phyloP scores from a whole-genome alignment of 2,888 invertebrate genomes.

The Mythimna impura region DNA sequence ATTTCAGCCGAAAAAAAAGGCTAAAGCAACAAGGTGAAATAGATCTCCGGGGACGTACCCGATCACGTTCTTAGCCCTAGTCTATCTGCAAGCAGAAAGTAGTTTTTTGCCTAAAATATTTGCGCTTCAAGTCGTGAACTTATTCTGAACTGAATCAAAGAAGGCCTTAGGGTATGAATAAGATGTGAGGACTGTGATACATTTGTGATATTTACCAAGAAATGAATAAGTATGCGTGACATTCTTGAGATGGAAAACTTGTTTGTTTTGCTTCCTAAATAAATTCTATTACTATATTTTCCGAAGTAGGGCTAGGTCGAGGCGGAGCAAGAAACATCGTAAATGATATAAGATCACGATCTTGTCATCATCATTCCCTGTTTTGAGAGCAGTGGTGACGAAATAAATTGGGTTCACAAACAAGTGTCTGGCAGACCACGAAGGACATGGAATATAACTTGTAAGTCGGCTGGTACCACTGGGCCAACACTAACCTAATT shows the following conservation, averaged over 20 bases:
- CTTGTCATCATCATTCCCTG: no score
- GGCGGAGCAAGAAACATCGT: no score
- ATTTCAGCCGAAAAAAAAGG: conserved; percentile 22
- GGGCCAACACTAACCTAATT: no score
- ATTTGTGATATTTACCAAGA: conserved; percentile 7
- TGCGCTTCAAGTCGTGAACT: conserved; percentile 20
- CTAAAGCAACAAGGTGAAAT: conserved; percentile 14
- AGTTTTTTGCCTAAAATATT: conserved; percentile 16
- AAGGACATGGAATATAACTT: no score
- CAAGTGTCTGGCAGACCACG: no score
- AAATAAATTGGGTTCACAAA: no score
- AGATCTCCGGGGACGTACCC: conserved; percentile 11
- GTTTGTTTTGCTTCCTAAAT: conserved; percentile 1
- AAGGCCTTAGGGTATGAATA: not conserved
- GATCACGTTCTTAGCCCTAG: conserved; percentile 22
- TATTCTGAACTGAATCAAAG: conserved; percentile 24
- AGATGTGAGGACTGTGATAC: not conserved
- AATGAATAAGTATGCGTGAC: not conserved
- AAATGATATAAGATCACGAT: no score
- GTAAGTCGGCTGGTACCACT: no score
- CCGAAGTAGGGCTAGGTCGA: not conserved
- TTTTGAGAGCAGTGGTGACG: no score
- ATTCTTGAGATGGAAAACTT: not conserved
- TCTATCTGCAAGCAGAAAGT: conserved; percentile 4
- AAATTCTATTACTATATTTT: not conserved